These are phyloP conservation scores for Pangasius djambal DNA, from an alignment of 2,797 vertebrate genomes.

Conservation along the genomic window DNA sequence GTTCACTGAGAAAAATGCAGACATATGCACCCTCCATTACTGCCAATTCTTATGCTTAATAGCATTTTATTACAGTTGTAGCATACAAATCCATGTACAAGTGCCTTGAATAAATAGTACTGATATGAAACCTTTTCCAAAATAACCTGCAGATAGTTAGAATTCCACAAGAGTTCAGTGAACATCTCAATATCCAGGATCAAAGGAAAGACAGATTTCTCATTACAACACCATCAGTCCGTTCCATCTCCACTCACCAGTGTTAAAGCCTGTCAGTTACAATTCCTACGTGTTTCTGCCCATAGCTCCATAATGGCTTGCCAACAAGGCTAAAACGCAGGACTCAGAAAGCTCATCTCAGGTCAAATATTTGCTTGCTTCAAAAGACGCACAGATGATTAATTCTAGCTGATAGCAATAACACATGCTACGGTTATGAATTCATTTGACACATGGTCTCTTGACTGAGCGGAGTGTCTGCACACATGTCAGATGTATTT, in stretches of 20 bases:
- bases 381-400: constrained; percentile 23
- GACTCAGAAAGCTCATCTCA: background rate
- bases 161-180: background rate
- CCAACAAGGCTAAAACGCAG: constrained; percentile 20
- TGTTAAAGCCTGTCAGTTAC: constrained; percentile 27
- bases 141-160: background rate
- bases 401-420: constrained; percentile 25
- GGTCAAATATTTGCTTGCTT: constrained; percentile 17
- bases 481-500: background rate
- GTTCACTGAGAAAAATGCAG: background rate
- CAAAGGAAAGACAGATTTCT: constrained; percentile 31
- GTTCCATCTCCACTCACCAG: background rate
- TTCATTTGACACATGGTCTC: background rate
- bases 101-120: background rate
- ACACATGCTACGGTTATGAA: constrained; percentile 5
- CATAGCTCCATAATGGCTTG: background rate
- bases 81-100: background rate
- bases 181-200: constrained; percentile 15
- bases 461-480: too few species aligned
- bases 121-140: background rate
- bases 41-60: background rate
- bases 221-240: constrained; percentile 25
- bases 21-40: background rate
- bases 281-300: constrained; percentile 18
- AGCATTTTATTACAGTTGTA: background rate